Evolutionary conservation across 1,140 invertebrate genomes (phyloP).

Genomic region (Eciton burchellii): DNA sequence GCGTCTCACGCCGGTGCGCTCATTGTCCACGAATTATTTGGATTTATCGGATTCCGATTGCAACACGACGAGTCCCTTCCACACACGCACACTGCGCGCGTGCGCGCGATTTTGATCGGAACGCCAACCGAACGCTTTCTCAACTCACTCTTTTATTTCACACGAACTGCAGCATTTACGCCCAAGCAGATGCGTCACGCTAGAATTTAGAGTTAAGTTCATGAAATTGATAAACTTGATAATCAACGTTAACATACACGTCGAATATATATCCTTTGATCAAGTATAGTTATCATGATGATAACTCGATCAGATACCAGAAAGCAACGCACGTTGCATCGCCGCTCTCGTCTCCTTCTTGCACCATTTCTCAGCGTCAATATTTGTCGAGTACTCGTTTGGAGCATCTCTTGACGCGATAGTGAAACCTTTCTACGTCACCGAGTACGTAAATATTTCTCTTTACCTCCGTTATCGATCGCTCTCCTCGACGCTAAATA

Average conservation of each 20-base stretch:
- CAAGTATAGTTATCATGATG: background rate
- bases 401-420: background rate
- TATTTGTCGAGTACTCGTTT: background rate
- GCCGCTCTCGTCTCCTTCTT: background rate
- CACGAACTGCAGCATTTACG: too few relatives aligned
- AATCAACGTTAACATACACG: background rate
- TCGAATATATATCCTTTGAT: background rate
- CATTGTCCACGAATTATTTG: conserved; percentile 8
- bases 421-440: background rate
- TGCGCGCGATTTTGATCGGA: background rate
- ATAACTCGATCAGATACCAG: background rate
- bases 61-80: too few relatives aligned
- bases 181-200: background rate
- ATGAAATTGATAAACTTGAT: background rate
- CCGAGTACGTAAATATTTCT: conserved; percentile 3
- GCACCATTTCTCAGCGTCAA: background rate
- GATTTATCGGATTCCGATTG: background rate
- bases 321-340: background rate
- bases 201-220: background rate
- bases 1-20: background rate
- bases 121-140: background rate
- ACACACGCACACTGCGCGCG: too few relatives aligned
- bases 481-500: background rate
- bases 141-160: background rate
- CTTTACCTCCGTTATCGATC: conserved; percentile 9